Evolutionary conservation across 1,140 invertebrate genomes (phyloP).

Genomic region (Euschistus heros): DNA sequence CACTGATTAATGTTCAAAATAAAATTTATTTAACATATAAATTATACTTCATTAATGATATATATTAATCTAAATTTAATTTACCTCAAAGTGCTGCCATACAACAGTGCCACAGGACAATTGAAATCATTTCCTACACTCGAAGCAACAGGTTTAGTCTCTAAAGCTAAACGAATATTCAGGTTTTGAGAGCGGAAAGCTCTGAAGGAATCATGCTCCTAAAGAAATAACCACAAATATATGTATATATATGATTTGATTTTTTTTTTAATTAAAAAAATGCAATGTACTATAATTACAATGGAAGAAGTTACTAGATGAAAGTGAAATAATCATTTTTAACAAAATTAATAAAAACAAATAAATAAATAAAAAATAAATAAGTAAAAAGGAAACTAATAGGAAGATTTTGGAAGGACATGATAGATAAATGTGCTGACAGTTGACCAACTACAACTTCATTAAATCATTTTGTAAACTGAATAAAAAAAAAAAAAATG

Average conservation of each 20-base stretch:
- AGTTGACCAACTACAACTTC: too few species aligned
- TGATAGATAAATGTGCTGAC: too few species aligned
- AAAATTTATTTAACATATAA: neutral
- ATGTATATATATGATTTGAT: neutral
- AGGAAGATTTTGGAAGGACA: too few species aligned
- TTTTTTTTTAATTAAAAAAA: neutral
- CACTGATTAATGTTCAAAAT: conserved; percentile 2
- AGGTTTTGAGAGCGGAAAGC: conserved; percentile 91
- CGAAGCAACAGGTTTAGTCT: conserved; percentile 58
- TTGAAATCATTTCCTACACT: conserved; percentile 47
- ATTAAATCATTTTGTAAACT: too few species aligned
- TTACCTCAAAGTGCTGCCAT: conserved; percentile 73
- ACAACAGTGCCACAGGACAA: conserved; percentile 69
- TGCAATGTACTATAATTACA: too few species aligned
- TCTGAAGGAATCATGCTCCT: conserved; percentile 73
- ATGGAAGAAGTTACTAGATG: too few species aligned
- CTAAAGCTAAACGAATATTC: conserved; percentile 76
- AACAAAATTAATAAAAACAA: too few species aligned
- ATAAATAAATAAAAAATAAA: too few species aligned
- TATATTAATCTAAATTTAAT: neutral
- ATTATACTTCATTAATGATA: too few species aligned
- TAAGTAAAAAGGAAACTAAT: too few species aligned
- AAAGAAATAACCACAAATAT: conserved; percentile 25
- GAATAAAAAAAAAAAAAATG: too few species aligned
- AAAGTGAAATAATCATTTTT: too few species aligned